Evolutionary conservation across 2,888 invertebrate genomes (phyloP).

Genomic region (Leucania comma): DNA sequence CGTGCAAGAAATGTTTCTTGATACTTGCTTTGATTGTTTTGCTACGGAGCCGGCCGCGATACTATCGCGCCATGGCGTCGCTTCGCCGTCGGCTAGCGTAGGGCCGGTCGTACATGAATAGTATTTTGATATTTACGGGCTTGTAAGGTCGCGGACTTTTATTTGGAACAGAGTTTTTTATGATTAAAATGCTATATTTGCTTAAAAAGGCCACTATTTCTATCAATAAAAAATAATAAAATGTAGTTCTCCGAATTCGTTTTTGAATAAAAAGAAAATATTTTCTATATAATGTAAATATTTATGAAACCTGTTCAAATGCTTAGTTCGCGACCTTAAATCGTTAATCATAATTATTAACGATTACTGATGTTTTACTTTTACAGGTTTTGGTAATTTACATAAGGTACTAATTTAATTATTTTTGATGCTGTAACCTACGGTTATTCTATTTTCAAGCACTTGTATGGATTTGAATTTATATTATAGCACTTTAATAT

Average conservation of each 20-base stretch:
- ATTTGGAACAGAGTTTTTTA: neutral
- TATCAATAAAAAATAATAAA: neutral
- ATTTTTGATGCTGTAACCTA: slow-evolving; percentile 51
- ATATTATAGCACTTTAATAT: slow-evolving; percentile 57
- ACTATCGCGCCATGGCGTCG: slow-evolving; percentile 77
- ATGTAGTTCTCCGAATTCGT: neutral
- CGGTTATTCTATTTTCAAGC: slow-evolving; percentile 49
- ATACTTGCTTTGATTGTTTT: slow-evolving; percentile 94
- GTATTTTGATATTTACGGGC: slow-evolving; percentile 42
- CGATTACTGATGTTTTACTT: slow-evolving; percentile 33
- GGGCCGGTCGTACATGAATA: slow-evolving; percentile 53
- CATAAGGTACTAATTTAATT: slow-evolving; percentile 49
- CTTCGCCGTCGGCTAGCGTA: slow-evolving; percentile 48
- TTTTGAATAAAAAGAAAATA: slow-evolving; percentile 2
- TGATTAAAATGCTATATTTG: neutral
- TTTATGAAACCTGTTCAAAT: slow-evolving; percentile 2
- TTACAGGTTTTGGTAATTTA: slow-evolving; percentile 57
- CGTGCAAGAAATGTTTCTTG: slow-evolving; percentile 98
- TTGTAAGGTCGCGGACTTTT: slow-evolving; percentile 28
- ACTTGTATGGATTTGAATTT: slow-evolving; percentile 58
- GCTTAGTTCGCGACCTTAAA: slow-evolving; percentile 27
- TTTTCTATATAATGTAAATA: slow-evolving; percentile 13
- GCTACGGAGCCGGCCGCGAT: slow-evolving; percentile 87
- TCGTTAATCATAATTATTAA: slow-evolving; percentile 3
- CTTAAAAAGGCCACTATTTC: slow-evolving; percentile 4